These are phyloP conservation scores for Lasioglossum leucozonium DNA, from an alignment of 2,888 invertebrate genomes.

Conservation along the genomic window DNA sequence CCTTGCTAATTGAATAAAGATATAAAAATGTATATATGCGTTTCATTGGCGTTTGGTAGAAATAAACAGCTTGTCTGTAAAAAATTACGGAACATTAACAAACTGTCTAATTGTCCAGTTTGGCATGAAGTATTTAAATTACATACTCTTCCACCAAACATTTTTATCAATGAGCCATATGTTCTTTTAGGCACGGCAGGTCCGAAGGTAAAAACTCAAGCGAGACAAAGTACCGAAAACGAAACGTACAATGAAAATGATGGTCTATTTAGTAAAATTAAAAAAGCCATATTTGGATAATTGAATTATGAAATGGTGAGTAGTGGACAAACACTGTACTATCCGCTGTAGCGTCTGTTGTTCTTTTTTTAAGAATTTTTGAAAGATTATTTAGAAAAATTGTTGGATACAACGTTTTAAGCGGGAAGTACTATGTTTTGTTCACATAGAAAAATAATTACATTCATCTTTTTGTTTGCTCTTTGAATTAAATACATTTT, in stretches of 20 bases:
- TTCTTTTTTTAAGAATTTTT: neutral
- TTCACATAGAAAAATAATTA: neutral
- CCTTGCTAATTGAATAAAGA: constrained; percentile 69
- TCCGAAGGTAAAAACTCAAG: constrained; percentile 85
- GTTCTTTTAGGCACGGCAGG: constrained; percentile 85
- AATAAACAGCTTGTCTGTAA: constrained; percentile 12
- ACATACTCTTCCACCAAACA: neutral
- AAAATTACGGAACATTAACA: constrained; percentile 11
- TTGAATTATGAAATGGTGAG: constrained; percentile 75
- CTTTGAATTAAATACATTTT: neutral
- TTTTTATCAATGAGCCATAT: constrained; percentile 31
- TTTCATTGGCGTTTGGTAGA: constrained; percentile 61
- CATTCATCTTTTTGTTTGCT: neutral
- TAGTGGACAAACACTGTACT: constrained; percentile 28
- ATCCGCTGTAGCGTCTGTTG: neutral
- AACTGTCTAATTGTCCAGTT: constrained; percentile 16
- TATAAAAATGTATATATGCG: constrained; percentile 53
- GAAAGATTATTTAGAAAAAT: neutral
- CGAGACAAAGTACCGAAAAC: constrained; percentile 81
- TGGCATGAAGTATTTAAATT: neutral
- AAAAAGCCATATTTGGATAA: constrained; percentile 87
- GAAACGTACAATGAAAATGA: constrained; percentile 81
- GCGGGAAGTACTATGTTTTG: neutral
- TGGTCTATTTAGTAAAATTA: constrained; percentile 87
- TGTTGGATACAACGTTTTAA: neutral